Evolutionary conservation across 92 coral and sea anemone genomes (phyloP).

Genomic region (Zoanthus sansibaricus): DNA sequence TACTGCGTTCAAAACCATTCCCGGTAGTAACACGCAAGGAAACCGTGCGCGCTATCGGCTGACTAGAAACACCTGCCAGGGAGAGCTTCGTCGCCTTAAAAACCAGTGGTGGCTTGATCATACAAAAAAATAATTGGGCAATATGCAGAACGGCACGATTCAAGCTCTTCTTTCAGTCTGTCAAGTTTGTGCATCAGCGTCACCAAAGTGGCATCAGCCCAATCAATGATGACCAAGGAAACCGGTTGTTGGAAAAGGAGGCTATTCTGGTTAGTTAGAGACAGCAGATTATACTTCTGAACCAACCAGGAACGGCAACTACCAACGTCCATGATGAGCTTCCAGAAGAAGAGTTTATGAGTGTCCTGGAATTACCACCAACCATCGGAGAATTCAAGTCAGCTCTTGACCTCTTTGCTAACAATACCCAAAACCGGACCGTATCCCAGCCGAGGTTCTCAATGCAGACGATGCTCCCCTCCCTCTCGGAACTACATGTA

Average conservation of each 20-base stretch:
- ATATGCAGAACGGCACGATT: no score
- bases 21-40: no score
- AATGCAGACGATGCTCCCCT: not conserved
- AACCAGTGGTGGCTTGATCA: no score
- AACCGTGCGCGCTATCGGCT: no score
- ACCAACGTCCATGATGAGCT: not conserved
- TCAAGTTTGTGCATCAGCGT: not conserved
- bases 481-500: not conserved
- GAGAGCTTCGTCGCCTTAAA: no score
- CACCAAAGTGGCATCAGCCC: not conserved
- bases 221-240: not conserved
- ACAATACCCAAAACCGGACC: constrained; percentile 3
- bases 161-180: not conserved
- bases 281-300: not conserved
- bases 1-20: no score
- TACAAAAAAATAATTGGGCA: no score
- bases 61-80: no score
- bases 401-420: not conserved
- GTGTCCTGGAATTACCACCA: not conserved
- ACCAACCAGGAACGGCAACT: not conserved
- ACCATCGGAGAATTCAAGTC: not conserved
- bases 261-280: not conserved
- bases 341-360: not conserved
- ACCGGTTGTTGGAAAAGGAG: not conserved
- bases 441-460: constrained; percentile 14